Evolutionary conservation across 2,888 invertebrate genomes (phyloP).

Genomic region (Oxystoma pomonae): DNA sequence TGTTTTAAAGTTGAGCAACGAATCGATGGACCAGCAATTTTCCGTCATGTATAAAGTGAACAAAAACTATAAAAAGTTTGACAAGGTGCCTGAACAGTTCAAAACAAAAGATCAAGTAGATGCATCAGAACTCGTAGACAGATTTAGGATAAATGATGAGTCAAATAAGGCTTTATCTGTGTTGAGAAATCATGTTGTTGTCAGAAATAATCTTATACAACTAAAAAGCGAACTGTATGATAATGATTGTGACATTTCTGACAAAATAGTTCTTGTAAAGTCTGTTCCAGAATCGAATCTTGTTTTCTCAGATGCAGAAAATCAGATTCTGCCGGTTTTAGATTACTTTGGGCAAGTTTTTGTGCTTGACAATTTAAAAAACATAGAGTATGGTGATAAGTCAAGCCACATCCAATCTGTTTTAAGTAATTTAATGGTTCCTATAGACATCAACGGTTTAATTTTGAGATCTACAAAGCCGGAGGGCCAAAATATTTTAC

Average conservation of each 20-base stretch:
- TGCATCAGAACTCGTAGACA: slow-evolving; percentile 18
- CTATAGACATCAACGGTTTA: slow-evolving; percentile 33
- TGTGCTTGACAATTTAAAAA: slow-evolving; percentile 9
- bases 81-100: slow-evolving; percentile 38
- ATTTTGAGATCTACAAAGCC: slow-evolving; percentile 30
- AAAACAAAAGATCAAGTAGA: slow-evolving; percentile 34
- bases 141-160: slow-evolving; percentile 26
- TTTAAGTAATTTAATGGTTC: slow-evolving; percentile 30
- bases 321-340: slow-evolving; percentile 34
- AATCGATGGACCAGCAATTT: slow-evolving; percentile 36
- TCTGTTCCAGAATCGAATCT: background rate
- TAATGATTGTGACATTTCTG: slow-evolving; percentile 29
- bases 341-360: slow-evolving; percentile 35
- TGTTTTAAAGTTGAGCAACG: slow-evolving; percentile 35
- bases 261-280: slow-evolving; percentile 25
- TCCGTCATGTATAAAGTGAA: slow-evolving; percentile 38
- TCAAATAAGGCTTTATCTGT: slow-evolving; percentile 22
- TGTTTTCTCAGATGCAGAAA: slow-evolving; percentile 20
- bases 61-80: slow-evolving; percentile 38
- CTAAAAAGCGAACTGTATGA: slow-evolving; percentile 31
- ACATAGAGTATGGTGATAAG: slow-evolving; percentile 1
- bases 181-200: slow-evolving; percentile 21
- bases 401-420: slow-evolving; percentile 5
- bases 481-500: slow-evolving; percentile 32
- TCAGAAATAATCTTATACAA: slow-evolving; percentile 28